Evolutionary conservation across 1,140 invertebrate genomes (phyloP), one percentile per base, ranked within the genome.

Genomic region (Drosophila nigrodunni): DNA sequence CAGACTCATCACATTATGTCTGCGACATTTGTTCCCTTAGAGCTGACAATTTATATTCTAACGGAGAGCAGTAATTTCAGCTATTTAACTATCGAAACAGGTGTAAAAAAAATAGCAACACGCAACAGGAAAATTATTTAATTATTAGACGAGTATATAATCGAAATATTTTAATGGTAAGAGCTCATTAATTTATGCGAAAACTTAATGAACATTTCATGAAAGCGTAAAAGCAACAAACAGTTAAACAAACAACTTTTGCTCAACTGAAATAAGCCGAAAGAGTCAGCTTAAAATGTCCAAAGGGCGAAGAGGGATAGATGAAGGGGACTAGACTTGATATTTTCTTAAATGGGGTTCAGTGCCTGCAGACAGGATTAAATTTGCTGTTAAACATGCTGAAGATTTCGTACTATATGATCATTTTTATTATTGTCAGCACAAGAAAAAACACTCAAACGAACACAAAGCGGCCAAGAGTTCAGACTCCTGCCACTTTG

Each of bases 201-300:
- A 41, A 65, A 43, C 30, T 30, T 65, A 21, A 41, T 64, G 39
- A 59, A 68, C 46, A 50, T 59, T 59, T 46, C 15, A 37, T 25
- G 46, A 62, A 11, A 37, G 10, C 46, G n/a, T 41, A 10, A 52
- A 59, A 34, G 39, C 43, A 21, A 15, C 30, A n/a, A 15, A 52
- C 60, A 71, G 65, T 71, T 64, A 65, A 41, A 35, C 0, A 13
- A 57, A 71, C 35, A 41, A 54, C 10, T 46, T 73, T 30, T 30
- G 46, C 64, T 15, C 30, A 46, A 43, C 64, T 68, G 64, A 59
- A 73, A 30, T 52, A 68, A 68, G 64, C 47, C n/a, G 7, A 59
- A 43, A 35, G 43, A 60, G 47, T n/a, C 64, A 67, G 70, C 69
- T 67, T 59, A 67, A 52, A 73, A 21, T 52, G 13, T 72, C 15